Evolutionary conservation across 2,797 vertebrate species (phyloP).

Genomic region (Arctocebus calabarensis): DNA sequence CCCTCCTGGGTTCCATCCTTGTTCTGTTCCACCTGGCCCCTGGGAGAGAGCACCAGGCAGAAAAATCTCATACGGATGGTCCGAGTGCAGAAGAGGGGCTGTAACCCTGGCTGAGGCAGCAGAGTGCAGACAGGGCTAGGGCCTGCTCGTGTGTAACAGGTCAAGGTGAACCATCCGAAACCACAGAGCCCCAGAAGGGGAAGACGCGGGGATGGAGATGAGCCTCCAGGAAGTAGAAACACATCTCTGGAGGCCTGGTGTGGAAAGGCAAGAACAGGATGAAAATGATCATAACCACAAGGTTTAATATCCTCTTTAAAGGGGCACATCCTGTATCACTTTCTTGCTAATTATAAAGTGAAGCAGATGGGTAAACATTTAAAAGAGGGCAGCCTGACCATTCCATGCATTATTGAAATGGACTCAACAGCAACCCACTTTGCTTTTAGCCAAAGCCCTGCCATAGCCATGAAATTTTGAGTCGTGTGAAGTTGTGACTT

Average conservation of each 20-base stretch:
- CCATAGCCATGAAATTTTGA: neutral
- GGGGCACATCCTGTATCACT: conserved; percentile 50
- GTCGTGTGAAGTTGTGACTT: neutral
- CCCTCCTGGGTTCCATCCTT: neutral
- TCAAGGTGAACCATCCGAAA: neutral
- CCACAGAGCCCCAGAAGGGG: neutral
- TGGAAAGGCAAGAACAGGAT: neutral
- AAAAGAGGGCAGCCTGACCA: conserved; percentile 49
- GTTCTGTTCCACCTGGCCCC: too few relatives aligned
- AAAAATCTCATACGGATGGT: neutral
- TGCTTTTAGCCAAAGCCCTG: neutral
- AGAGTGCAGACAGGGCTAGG: neutral
- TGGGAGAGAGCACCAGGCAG: neutral
- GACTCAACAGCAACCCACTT: neutral
- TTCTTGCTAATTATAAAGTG: conserved; percentile 43
- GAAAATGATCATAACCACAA: neutral
- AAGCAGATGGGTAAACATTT: conserved; percentile 61
- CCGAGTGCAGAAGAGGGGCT: neutral
- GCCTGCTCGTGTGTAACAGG: accelerated
- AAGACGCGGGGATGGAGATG: neutral
- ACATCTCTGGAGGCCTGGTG: neutral
- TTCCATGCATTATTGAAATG: conserved; percentile 36
- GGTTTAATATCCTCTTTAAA: conserved; percentile 49
- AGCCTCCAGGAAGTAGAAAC: neutral
- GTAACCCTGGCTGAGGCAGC: neutral